These are phyloP conservation scores for Callorhinus ursinus DNA, from an alignment of 2,113 vertebrate species.

Conservation along the genomic window DNA sequence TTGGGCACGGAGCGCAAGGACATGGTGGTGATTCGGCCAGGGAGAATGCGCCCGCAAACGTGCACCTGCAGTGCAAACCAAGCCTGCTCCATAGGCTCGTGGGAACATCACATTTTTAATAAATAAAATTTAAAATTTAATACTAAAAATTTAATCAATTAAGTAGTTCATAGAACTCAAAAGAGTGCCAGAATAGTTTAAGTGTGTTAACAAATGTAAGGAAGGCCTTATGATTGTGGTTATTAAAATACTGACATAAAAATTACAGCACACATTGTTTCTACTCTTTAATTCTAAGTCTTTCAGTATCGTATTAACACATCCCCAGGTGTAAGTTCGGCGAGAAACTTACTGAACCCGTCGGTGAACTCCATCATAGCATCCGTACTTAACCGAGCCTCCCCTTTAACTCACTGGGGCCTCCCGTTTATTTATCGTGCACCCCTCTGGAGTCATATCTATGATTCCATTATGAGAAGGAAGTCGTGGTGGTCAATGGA, in stretches of 20 bases:
- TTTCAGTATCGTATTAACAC: no score
- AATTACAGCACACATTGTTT: rapidly evolving
- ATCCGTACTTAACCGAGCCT: no score
- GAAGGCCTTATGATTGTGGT: rapidly evolving
- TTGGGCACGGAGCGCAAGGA: rapidly evolving
- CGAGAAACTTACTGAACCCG: rapidly evolving
- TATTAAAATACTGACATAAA: neutral
- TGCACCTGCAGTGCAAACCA: rapidly evolving
- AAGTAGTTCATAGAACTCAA: no score
- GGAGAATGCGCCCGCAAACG: rapidly evolving
- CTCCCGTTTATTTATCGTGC: neutral
- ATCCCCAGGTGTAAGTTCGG: rapidly evolving
- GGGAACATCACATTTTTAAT: neutral
- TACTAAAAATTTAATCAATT: neutral
- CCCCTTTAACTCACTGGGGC: rapidly evolving
- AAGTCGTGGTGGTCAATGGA: rapidly evolving
- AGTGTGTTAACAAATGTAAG: rapidly evolving
- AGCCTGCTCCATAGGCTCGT: rapidly evolving
- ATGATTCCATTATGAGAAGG: rapidly evolving
- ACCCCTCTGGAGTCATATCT: no score
- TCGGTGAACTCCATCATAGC: rapidly evolving
- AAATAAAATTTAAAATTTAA: neutral
- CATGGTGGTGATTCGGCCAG: rapidly evolving
- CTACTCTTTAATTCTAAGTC: neutral
- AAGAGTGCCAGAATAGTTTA: neutral